Evolutionary conservation across 2,113 vertebrate species (phyloP), one percentile per base, ranked within the genome.

Genomic region (Pagrus major): DNA sequence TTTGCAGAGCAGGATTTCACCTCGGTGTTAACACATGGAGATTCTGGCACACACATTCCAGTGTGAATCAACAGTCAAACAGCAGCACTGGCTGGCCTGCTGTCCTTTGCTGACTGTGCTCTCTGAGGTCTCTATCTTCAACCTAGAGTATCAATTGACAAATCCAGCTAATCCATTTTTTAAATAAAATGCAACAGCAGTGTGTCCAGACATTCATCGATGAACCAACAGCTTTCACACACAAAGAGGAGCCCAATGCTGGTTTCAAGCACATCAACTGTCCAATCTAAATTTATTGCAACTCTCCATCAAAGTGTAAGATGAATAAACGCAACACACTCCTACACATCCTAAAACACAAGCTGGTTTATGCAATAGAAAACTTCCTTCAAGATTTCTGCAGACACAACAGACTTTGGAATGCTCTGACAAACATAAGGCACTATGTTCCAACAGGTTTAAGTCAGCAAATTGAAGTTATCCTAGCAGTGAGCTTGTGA

Each of bases 11-110:
- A 80, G 66, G 54, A 66, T 85, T 81, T 79, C 64, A 79, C 60
- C 72, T 49, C 0, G 1, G 51, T 65, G 59, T 80, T 31, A 78
- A 80, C 75, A 85, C 88, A 78, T 77, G 83, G 76, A 85, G 85
- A 63, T 35, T 56, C 71, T 84, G 71, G 35, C 88, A 33, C 73
- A 78, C 69, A 71, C 68, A 18, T 31, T 2, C 23, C 31, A 20
- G 74, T 64, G 67, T 89, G 79, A 89, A 71, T 67, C 66, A 87
- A 70, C 80, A 81, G 78, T 75, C 49, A 76, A 74, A 67, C 76
- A 55, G 11, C 71, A 76, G 51, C 73, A 69, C 9, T 20, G 52
- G 69, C 54, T 11, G 41, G 44, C 42, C 49, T 23, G 73, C n/a
- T 54, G 2, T 23, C 27, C 65, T 56, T 16, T 25, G 9, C 9